Evolutionary conservation across 2,113 vertebrate genomes (phyloP).

Genomic region (Gobiocypris rarus): DNA sequence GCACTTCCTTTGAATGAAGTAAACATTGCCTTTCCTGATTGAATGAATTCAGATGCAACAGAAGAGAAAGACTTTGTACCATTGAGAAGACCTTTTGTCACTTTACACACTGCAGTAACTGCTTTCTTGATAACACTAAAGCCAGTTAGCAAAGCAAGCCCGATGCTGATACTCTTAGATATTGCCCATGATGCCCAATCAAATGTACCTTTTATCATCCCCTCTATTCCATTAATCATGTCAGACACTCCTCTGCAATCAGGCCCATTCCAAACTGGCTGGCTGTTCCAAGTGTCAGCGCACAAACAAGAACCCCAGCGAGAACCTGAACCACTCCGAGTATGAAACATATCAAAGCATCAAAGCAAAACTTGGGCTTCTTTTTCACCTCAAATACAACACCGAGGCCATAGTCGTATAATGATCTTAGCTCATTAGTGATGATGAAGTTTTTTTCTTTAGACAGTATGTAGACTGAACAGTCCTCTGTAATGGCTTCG

Average conservation of each 20-base stretch:
- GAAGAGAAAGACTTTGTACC: constrained; percentile 36
- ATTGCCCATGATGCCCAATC: background rate
- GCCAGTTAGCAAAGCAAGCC: background rate
- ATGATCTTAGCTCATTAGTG: background rate
- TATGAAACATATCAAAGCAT: background rate
- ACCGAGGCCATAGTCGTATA: background rate
- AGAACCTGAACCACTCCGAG: background rate
- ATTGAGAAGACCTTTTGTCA: constrained; percentile 14
- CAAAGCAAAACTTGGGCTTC: background rate
- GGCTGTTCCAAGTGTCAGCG: background rate
- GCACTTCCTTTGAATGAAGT: background rate
- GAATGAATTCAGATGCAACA: constrained; percentile 19
- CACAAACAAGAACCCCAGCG: background rate
- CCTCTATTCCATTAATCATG: background rate
- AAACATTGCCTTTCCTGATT: constrained; percentile 38
- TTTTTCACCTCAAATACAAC: background rate
- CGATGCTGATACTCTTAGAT: constrained; percentile 9
- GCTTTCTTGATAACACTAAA: background rate
- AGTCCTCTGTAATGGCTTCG: background rate
- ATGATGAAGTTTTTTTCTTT: background rate
- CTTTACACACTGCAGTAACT: background rate
- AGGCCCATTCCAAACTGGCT: background rate
- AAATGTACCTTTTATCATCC: background rate
- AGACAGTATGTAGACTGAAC: background rate
- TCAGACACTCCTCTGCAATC: background rate